Evolutionary conservation across 1,140 invertebrate species (phyloP).

Genomic region (Nasonia vitripennis): DNA sequence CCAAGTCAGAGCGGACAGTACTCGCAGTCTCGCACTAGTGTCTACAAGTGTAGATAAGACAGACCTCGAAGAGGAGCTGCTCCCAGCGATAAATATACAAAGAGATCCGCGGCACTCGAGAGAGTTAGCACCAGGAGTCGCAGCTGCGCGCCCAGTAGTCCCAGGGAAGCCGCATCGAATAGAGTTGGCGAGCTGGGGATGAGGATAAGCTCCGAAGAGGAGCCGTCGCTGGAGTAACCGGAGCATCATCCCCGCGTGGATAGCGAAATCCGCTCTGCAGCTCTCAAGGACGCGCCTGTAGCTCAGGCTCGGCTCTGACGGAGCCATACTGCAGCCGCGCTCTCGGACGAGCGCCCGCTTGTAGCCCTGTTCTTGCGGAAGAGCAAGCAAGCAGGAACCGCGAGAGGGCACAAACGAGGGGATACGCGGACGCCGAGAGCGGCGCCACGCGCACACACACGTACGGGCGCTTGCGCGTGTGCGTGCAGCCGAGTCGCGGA

Average conservation of each 20-base stretch:
- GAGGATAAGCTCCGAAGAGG: neutral
- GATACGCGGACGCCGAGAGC: neutral
- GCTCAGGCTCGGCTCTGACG: no score
- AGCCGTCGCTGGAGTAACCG: no score
- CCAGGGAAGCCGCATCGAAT: neutral
- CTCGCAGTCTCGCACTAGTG: no score
- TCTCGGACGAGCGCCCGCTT: no score
- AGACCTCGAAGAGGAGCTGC: no score
- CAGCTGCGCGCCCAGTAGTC: neutral
- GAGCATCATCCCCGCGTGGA: no score
- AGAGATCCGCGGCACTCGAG: neutral
- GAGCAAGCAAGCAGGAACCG: neutral
- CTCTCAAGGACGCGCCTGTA: no score
- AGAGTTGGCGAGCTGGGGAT: neutral
- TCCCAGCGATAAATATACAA: neutral
- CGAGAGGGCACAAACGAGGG: neutral
- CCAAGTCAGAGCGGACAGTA: no score
- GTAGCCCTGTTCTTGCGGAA: neutral
- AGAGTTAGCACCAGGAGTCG: neutral
- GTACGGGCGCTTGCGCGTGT: slow-evolving; percentile 10
- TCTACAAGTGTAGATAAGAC: no score
- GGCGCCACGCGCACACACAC: slow-evolving; percentile 30
- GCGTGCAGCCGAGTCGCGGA: neutral
- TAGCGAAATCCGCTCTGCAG: no score
- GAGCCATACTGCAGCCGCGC: no score